Conservation (phyloP, 2,113 vertebrate species). For the Orthochromis malagaraziensis region DNA sequence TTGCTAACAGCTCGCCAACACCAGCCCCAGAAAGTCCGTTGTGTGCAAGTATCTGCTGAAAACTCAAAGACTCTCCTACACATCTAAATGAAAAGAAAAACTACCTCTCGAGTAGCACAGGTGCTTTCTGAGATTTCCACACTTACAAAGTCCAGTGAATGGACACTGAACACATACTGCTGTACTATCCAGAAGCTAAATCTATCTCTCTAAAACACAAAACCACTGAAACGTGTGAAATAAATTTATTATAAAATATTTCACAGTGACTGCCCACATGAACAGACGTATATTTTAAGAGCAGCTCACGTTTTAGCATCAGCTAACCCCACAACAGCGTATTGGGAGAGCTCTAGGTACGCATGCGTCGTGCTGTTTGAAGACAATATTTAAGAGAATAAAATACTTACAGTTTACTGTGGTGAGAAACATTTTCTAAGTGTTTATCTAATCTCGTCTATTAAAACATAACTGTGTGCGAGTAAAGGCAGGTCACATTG, state of each 20-base stretch:
- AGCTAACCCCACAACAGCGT: not conserved
- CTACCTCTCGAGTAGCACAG: not conserved
- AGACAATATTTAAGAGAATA: rapidly evolving
- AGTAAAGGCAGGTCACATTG: constrained; percentile 58
- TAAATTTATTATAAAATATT: not conserved
- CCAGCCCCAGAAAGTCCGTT: not conserved
- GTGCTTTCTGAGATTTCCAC: not conserved
- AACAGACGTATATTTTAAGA: not conserved
- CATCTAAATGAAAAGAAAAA: not conserved
- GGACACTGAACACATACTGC: not conserved
- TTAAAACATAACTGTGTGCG: not conserved
- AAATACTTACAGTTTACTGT: constrained; percentile 66
- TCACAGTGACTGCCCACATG: not conserved
- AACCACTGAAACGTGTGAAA: not conserved
- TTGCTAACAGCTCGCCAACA: not conserved
- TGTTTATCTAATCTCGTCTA: not conserved
- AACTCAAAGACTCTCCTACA: not conserved
- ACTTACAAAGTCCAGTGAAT: not conserved
- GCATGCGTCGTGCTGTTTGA: not conserved
- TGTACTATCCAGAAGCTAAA: not conserved
- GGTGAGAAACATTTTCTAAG: constrained; percentile 67
- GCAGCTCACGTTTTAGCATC: not conserved
- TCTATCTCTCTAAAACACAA: not conserved
- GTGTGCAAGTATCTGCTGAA: not conserved
- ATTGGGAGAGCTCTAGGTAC: no score